Conservation (phyloP, 1,140 invertebrate species). For the Mylabris phalerata region DNA sequence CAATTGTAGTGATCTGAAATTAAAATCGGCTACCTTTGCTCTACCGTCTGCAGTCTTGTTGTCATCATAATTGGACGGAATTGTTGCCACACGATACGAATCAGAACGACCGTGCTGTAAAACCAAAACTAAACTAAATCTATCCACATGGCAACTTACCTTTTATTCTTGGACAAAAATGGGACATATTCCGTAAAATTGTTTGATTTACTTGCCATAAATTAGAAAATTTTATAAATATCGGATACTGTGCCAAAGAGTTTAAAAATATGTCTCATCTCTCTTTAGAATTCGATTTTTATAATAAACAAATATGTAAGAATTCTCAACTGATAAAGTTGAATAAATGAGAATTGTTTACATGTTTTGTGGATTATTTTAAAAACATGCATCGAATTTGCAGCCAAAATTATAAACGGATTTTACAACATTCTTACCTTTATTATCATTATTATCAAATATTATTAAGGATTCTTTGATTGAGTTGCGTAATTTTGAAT, state of each 20-base stretch:
- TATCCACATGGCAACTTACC: neutral
- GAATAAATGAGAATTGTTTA: too few relatives aligned
- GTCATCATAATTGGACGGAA: conserved; percentile 82
- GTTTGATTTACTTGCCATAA: too few relatives aligned
- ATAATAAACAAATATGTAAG: neutral
- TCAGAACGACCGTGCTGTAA: conserved; percentile 87
- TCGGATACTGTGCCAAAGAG: neutral
- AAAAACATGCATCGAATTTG: too few relatives aligned
- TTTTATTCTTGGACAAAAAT: too few relatives aligned
- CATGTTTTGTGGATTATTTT: too few relatives aligned
- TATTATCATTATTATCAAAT: too few relatives aligned
- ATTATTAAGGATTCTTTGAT: too few relatives aligned
- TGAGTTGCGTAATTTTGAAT: too few relatives aligned
- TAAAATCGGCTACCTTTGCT: conserved; percentile 62
- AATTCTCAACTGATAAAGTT: neutral
- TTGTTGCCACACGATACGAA: conserved; percentile 88
- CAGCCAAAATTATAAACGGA: too few relatives aligned
- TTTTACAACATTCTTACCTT: too few relatives aligned
- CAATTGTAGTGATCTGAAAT: too few relatives aligned
- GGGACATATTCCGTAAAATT: too few relatives aligned
- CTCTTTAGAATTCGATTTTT: neutral
- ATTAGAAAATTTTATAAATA: neutral
- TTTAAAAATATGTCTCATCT: neutral
- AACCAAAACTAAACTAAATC: conserved; percentile 29
- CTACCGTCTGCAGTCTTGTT: conserved; percentile 88